phyloP scores from a whole-genome alignment of 2,797 vertebrate genomes.

The Poecile montanus region DNA sequence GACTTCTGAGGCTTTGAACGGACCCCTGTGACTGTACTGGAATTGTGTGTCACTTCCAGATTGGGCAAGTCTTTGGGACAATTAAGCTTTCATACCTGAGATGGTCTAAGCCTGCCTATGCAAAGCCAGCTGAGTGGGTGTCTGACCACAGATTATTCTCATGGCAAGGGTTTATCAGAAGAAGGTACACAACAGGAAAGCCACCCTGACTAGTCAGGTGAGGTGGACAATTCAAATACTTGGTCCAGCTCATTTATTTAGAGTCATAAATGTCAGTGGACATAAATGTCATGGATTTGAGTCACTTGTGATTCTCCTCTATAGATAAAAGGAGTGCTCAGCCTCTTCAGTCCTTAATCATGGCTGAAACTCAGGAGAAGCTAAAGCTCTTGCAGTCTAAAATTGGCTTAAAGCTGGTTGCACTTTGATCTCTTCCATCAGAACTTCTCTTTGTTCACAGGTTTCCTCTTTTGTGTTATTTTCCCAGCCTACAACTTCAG shows the following conservation, averaged over 20 bases:
- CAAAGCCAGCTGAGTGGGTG: neutral
- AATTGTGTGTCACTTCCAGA: neutral
- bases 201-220: accelerated
- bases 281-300: neutral
- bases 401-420: neutral
- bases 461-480: neutral
- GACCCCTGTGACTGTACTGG: neutral
- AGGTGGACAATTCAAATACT: accelerated
- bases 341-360: neutral
- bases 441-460: neutral
- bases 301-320: neutral
- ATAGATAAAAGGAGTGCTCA: accelerated
- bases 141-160: neutral
- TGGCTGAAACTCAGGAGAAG: neutral
- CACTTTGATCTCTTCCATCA: neutral
- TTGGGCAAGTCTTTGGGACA: neutral
- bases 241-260: neutral
- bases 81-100: neutral
- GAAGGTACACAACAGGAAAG: neutral
- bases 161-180: neutral
- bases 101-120: neutral
- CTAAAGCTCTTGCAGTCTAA: neutral
- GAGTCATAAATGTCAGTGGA: neutral
- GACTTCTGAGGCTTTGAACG: neutral
- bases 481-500: neutral